Conservation (phyloP, 2,888 invertebrate genomes). For the Lasioglossum lativentre region DNA sequence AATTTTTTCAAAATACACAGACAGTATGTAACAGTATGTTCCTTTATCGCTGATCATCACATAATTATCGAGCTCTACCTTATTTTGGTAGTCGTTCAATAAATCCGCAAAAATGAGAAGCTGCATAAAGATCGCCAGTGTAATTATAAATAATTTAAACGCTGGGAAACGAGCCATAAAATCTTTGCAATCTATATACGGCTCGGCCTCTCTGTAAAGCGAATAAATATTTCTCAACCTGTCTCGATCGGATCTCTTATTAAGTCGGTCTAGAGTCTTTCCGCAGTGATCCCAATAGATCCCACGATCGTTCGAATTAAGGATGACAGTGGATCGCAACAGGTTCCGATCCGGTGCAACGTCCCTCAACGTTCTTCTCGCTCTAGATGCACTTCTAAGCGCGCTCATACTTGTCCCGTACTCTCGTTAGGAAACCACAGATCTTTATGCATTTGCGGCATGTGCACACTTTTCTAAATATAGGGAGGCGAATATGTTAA, state of each 20-base stretch:
- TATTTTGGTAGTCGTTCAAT: neutral
- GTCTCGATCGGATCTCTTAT: slow-evolving; percentile 7
- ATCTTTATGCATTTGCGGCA: neutral
- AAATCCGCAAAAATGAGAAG: neutral
- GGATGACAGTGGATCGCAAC: neutral
- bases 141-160: slow-evolving; percentile 13
- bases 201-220: neutral
- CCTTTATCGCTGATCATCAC: neutral
- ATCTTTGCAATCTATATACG: neutral
- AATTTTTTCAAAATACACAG: neutral
- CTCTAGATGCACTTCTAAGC: slow-evolving; percentile 6
- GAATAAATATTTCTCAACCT: slow-evolving; percentile 9
- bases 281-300: neutral
- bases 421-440: neutral
- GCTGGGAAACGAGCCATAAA: slow-evolving; percentile 2
- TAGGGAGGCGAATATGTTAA: neutral
- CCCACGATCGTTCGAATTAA: slow-evolving; percentile 4
- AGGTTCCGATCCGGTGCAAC: slow-evolving; percentile 9
- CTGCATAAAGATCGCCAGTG: neutral
- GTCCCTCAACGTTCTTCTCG: slow-evolving; percentile 8
- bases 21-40: neutral
- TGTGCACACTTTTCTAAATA: neutral
- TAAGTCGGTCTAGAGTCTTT: neutral
- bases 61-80: too few relatives aligned
- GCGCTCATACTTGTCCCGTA: neutral